Conservation (phyloP, 2,797 vertebrate species). For the Microctenopoma lineatum region DNA sequence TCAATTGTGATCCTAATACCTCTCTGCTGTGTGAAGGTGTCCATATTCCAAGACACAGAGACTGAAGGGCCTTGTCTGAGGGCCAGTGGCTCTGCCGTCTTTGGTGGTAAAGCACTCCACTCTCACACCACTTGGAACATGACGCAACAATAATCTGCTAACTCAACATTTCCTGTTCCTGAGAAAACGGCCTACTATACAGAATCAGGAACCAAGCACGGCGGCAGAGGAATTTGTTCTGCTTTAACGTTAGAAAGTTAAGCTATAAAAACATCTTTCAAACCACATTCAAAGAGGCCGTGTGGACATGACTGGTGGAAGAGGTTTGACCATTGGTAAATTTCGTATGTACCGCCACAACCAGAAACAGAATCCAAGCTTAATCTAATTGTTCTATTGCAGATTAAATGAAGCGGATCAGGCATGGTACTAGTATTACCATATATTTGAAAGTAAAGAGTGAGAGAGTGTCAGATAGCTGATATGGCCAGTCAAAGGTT, state of each 20-base stretch:
- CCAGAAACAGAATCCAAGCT: background rate
- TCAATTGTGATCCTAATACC: background rate
- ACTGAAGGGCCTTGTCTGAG: background rate
- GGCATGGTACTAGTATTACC: too few relatives aligned
- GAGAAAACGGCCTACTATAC: constrained; percentile 23
- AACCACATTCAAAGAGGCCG: background rate
- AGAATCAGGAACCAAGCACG: constrained; percentile 30
- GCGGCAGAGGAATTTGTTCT: constrained; percentile 1
- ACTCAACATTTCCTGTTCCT: constrained; percentile 69
- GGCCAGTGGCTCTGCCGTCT: background rate
- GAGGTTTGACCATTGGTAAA: background rate
- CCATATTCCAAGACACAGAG: background rate
- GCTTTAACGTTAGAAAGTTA: constrained; percentile 9
- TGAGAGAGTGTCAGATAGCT: too few relatives aligned
- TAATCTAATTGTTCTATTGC: background rate
- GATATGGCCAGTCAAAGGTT: too few relatives aligned
- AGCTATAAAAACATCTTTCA: background rate
- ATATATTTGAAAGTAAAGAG: background rate
- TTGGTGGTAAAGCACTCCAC: background rate
- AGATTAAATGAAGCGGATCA: background rate
- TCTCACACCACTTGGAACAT: constrained; percentile 13
- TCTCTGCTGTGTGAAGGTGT: background rate
- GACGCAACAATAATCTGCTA: constrained; percentile 51
- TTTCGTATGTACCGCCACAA: background rate
- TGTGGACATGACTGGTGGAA: background rate